Evolutionary conservation across 2,888 invertebrate species (phyloP), one percentile per base, ranked within the genome.

Genomic region (Aphrophora alni): DNA sequence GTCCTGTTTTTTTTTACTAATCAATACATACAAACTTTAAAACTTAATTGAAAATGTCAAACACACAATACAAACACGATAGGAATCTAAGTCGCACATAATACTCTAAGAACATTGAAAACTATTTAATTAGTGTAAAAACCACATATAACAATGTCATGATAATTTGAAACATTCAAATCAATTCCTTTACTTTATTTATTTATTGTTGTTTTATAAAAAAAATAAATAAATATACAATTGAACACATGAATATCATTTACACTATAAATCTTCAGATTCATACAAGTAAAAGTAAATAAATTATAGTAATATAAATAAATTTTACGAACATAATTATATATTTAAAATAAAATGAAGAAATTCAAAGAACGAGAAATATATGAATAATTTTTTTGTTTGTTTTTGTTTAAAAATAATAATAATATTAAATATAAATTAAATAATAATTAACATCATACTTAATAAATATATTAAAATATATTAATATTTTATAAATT

Each of bases 121-220:
- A 68, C 73, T 74, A 68, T 33, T 68, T 51, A 74, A 79, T 26
- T 78, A 68, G 68, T 74, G 73, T 68, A 79, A 79, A 79, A 79
- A 79, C 69, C 74, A 74, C 78, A 79, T 69, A 79, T 79, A 79
- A 79, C 78, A 51, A 68, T 28, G 8, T 24, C 21, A 51, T 72
- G n/a, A 72, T 44, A 72, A 72, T 59, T 59, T 59, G 71, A 78
- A 78, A 78, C 8, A 51, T 59, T 72, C 72, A 74, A 74, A 73
- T 79, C 78, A 79, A 79, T 79, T 79, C 78, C 78, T 79, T 78
- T 79, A 74, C 51, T 71, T 79, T 79, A 12, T 68, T 73, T 38
- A 28, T 79, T 74, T 74, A 74, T 74, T 74, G 68, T 79, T 79
- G 68, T 28, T 74, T 69, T 72, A 44, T 44, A n/a, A 51, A 78